These are phyloP conservation scores for Danio tinwini DNA, from an alignment of 2,797 vertebrate genomes.

Conservation along the genomic window DNA sequence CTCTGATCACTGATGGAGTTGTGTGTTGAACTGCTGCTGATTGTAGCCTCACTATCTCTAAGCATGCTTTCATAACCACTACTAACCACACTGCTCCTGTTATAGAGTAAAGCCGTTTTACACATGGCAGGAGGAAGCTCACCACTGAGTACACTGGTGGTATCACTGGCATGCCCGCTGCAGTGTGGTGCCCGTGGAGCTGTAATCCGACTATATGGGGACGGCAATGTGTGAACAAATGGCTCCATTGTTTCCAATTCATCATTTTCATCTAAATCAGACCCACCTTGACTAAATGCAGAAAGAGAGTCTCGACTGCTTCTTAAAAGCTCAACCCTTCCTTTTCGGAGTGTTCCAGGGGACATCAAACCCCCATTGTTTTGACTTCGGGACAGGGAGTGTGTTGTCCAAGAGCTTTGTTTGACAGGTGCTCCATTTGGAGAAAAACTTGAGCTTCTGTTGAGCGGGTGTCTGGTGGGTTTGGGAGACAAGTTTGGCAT, in stretches of 20 bases:
- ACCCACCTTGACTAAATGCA: slow-evolving; percentile 71
- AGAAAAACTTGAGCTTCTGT: slow-evolving; percentile 86
- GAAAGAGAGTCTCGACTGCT: slow-evolving; percentile 68
- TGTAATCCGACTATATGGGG: slow-evolving; percentile 93
- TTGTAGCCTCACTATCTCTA: slow-evolving; percentile 92
- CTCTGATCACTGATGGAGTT: slow-evolving; percentile 94
- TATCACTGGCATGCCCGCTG: slow-evolving; percentile 90
- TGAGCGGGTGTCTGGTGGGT: slow-evolving; percentile 84
- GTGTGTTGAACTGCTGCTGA: slow-evolving; percentile 86
- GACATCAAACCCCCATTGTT: slow-evolving; percentile 85
- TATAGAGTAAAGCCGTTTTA: slow-evolving; percentile 91
- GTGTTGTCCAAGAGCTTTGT: slow-evolving; percentile 84
- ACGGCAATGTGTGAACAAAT: slow-evolving; percentile 76
- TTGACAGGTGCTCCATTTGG: slow-evolving; percentile 69
- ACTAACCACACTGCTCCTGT: slow-evolving; percentile 88
- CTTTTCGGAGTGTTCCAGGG: slow-evolving; percentile 85
- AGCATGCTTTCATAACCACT: slow-evolving; percentile 96
- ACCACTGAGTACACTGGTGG: slow-evolving; percentile 91
- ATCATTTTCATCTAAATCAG: slow-evolving; percentile 76
- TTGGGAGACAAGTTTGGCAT: slow-evolving; percentile 87
- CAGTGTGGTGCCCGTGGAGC: slow-evolving; percentile 86
- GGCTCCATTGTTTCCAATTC: slow-evolving; percentile 69
- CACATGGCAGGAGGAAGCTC: slow-evolving; percentile 97
- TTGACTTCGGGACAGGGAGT: slow-evolving; percentile 86
- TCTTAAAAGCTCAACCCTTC: slow-evolving; percentile 89